Base-by-base conservation (phyloP, 2,888 invertebrate species). In the Ormyrus nitidulus region DNA sequence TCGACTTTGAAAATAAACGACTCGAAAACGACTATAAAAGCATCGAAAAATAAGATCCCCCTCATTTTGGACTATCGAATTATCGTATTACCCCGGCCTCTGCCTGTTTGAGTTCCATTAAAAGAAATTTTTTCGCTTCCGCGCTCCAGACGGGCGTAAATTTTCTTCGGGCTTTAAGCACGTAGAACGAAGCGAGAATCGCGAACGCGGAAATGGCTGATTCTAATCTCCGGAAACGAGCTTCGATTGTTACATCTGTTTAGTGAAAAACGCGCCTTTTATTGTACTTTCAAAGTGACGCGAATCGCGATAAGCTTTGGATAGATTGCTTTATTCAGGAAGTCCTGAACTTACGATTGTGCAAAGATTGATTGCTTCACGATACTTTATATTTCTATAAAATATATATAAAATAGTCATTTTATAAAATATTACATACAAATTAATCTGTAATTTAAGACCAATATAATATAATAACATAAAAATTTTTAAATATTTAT, bases 21-120 rank as follows among this genome's bases (percentile, higher is more conserved):
- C 92, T 0, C 92, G 93, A 78, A 92, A 92, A 2, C 92, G 95
- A 83, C 56, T 69, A 13, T 58, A 76, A 51, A 68, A 59, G 59
- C n/a, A 34, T 44, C 13, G 19, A n/a, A 51, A 53, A 70, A 64
- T 62, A 64, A 69, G 51, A 62, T 74, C 64, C n/a, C 19, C 58
- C 58, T 74, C 74, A 73, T 79, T 79, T 74, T 8, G 48, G 56
- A 51, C 56, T 46, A 69, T 62, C 59, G 62, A 73, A 73, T 79
- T 79, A 69, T 69, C 73, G 56, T 64, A 48, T 58, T 66, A 8
- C 9, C 46, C 1, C n/a, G 8, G 9, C n/a, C 10, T 49, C 44
- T 34, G 61, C 46, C 13, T 62, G 61, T 59, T 68, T 68, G 69
- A 72, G 58, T 58, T 77, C 77, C 71, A 77, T 77, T 77, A 77